Evolutionary conservation across 1,140 invertebrate species (phyloP).

Genomic region (Nephila pilipes): DNA sequence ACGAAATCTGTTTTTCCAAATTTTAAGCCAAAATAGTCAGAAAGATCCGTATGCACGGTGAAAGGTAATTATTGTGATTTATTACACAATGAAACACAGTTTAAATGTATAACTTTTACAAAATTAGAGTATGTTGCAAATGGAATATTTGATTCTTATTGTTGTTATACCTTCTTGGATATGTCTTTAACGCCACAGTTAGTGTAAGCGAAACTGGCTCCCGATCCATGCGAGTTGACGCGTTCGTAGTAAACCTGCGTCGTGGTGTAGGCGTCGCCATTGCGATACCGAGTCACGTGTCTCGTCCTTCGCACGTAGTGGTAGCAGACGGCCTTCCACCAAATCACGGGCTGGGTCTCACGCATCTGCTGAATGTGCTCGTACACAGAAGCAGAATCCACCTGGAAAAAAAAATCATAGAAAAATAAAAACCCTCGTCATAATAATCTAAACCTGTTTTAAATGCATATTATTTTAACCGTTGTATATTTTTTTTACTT

Average conservation of each 20-base stretch:
- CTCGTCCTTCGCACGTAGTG: conserved; percentile 91
- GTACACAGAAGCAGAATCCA: conserved; percentile 84
- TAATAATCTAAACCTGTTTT: too few relatives aligned
- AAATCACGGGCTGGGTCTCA: conserved; percentile 88
- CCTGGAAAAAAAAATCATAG: background rate
- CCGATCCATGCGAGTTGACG: conserved; percentile 90
- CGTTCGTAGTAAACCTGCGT: conserved; percentile 89
- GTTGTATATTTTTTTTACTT: too few relatives aligned
- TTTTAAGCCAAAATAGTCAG: too few relatives aligned
- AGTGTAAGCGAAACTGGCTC: conserved; percentile 87
- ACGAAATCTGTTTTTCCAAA: too few relatives aligned
- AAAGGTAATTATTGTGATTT: too few relatives aligned
- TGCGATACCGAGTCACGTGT: conserved; percentile 87
- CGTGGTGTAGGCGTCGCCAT: conserved; percentile 83
- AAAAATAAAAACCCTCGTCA: background rate
- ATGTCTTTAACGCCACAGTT: conserved; percentile 90
- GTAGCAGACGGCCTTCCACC: conserved; percentile 95
- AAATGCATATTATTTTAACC: too few relatives aligned
- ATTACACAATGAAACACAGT: too few relatives aligned
- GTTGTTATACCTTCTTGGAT: conserved; percentile 84
- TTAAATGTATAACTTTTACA: too few relatives aligned
- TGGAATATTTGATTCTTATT: too few relatives aligned
- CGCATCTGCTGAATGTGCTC: conserved; percentile 87
- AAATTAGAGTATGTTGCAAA: too few relatives aligned
- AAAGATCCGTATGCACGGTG: too few relatives aligned